Evolutionary conservation across 2,113 vertebrate genomes (phyloP), one percentile per base, ranked within the genome.

Genomic region (Pyrgilauda ruficollis): DNA sequence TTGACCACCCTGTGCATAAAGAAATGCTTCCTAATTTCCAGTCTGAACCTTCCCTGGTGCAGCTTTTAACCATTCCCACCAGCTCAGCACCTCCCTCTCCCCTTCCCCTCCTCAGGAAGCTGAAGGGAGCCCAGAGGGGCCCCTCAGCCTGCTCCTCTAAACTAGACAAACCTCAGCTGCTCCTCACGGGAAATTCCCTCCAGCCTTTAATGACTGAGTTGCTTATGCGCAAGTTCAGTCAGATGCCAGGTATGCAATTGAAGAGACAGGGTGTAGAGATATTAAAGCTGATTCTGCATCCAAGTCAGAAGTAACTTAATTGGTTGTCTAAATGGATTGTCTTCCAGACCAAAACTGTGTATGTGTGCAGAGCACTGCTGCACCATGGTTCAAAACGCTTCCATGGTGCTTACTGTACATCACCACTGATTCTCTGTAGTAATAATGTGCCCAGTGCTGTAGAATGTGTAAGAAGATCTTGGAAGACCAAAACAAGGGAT

Each of bases 321-420:
- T 74, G 37, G 7, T 43, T 95, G 82, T 69, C 90, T 50, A 27
- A 80, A 50, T 31, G 68, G 55, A 69, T 84, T 87, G 66, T 66
- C 31, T 61, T 79, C 24, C 58, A 16, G 49, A 41, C 15, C n/a
- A 59, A 27, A 55, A 31, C 15, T 11, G 19, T 53, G 3, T 64
- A 4, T 66, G 46, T 76, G 44, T 69, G 44, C 35, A 79, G 24
- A 35, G 7, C 33, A 6, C 20, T 76, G 13, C 43, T 74, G 43
- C 37, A 4, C 31, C 5, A 2, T 18, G 15, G 13, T 43, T 64
- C 46, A 53, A 4, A 91, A 44, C 3, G 23, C 7, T 31, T 37
- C 12, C 4, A 0, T 49, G 28, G 53, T 4, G 5, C 61, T 72
- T 52, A 0, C 7, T 16, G 0, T 26, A 4, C 9, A 2, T 43